Evolutionary conservation across 1,140 invertebrate species (phyloP).

Genomic region (Tetragonula clypearis): DNA sequence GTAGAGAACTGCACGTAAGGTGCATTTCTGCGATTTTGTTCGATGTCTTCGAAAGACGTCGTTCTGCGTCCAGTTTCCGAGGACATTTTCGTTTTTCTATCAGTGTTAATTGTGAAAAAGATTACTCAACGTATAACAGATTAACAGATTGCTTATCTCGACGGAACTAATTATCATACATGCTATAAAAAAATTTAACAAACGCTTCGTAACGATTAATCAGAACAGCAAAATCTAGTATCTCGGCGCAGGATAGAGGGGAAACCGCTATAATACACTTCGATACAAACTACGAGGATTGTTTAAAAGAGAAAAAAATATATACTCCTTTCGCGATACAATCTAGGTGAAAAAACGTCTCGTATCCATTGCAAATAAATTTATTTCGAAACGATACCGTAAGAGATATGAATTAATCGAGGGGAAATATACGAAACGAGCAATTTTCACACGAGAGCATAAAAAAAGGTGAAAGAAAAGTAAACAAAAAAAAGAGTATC

Average conservation of each 20-base stretch:
- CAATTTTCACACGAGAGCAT: not conserved
- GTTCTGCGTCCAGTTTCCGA: constrained; percentile 42
- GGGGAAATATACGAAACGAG: not conserved
- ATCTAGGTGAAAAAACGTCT: constrained; percentile 2
- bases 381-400: constrained; percentile 25
- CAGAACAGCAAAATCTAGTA: constrained; percentile 53
- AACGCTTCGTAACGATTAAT: constrained; percentile 53
- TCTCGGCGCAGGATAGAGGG: constrained; percentile 43
- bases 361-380: constrained; percentile 1
- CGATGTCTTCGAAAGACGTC: constrained; percentile 24
- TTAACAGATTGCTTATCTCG: constrained; percentile 6
- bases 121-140: constrained; percentile 37
- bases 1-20: not conserved
- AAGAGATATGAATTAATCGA: not conserved
- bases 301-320: constrained; percentile 53
- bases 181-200: constrained; percentile 60
- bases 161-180: constrained; percentile 52
- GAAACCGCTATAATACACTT: constrained; percentile 24
- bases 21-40: constrained; percentile 1
- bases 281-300: constrained; percentile 31
- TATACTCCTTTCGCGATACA: constrained; percentile 4
- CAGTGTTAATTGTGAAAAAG: not conserved
- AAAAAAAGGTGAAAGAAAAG: not conserved
- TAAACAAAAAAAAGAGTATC: not conserved
- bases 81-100: not conserved